Evolutionary conservation across 1,140 invertebrate species (phyloP).

Genomic region (Bombus breviceps): DNA sequence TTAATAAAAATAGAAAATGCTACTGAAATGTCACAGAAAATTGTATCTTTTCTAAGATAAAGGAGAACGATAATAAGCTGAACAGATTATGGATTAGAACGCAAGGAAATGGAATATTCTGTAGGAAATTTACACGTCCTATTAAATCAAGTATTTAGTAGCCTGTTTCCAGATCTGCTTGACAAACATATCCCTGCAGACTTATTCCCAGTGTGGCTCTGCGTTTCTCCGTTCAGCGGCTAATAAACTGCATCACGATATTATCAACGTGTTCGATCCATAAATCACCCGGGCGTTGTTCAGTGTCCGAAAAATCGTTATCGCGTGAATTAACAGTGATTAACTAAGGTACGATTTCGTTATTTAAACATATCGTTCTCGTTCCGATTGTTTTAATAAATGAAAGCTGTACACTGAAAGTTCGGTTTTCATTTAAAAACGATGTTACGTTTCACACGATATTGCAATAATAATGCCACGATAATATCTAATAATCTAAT

Average conservation of each 20-base stretch:
- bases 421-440: neutral
- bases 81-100: neutral
- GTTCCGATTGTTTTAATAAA: neutral
- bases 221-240: neutral
- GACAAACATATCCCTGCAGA: constrained; percentile 29
- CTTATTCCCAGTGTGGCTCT: neutral
- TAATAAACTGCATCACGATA: constrained; percentile 34
- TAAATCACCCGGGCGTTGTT: neutral
- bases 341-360: neutral
- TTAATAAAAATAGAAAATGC: too few relatives aligned
- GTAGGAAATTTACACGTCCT: constrained; percentile 15
- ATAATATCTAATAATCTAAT: too few relatives aligned
- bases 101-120: constrained; percentile 11
- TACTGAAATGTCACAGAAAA: too few relatives aligned
- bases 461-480: too few relatives aligned
- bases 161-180: neutral
- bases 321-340: neutral
- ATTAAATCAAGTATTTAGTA: constrained; percentile 29
- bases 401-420: neutral
- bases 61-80: neutral
- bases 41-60: neutral
- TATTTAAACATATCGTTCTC: neutral
- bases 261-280: constrained; percentile 11
- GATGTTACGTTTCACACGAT: too few relatives aligned
- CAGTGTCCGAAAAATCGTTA: neutral